Evolutionary conservation across 2,797 vertebrate species (phyloP), one percentile per base, ranked within the genome.

Genomic region (Vultur gryphus): DNA sequence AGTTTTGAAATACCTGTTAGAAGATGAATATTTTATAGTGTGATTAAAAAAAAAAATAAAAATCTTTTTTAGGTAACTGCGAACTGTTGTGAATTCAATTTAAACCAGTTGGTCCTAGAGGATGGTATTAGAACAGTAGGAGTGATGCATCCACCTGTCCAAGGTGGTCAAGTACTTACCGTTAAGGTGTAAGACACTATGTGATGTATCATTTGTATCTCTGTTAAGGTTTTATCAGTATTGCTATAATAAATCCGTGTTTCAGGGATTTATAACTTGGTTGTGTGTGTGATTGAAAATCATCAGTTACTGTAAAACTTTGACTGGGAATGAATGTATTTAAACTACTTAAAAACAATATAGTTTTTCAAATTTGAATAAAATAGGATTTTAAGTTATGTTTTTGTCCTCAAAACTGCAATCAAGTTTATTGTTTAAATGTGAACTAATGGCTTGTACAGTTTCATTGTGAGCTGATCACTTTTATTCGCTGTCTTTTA

Each of bases 171-270:
- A 80, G 54, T 93, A 78, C 39, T 96, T 96, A 86, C 92, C 54
- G 8, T 92, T 82, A 92, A 94, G 81, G 48, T 88, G 70, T 94
- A 91, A 95, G 89, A 94, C 65, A 28, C 90, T 79, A 9, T 94
- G 75, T 92, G 78, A 92, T 93, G 37, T 96, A 87, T 93, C 89
- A 95, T 92, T 93, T 96, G 83, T 96, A 94, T 96, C 77, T 90
- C 94, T 97, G 90, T 94, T 89, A 96, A 96, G 91, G 88, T 97
- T 97, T 97, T 96, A 95, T 96, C 97, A 96, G 88, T 97, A 95
- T 97, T 97, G 75, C 84, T 95, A 23, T 88, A 95, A 97, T 97
- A 97, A 97, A 97, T 96, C 90, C 90, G 41, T 82, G 64, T 95
- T 97, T 97, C 94, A 97, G 96, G 97, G 96, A 91, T 97, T 97